Evolutionary conservation across 2,113 vertebrate species (phyloP), one percentile per base, ranked within the genome.

Genomic region (Lophius piscatorius): DNA sequence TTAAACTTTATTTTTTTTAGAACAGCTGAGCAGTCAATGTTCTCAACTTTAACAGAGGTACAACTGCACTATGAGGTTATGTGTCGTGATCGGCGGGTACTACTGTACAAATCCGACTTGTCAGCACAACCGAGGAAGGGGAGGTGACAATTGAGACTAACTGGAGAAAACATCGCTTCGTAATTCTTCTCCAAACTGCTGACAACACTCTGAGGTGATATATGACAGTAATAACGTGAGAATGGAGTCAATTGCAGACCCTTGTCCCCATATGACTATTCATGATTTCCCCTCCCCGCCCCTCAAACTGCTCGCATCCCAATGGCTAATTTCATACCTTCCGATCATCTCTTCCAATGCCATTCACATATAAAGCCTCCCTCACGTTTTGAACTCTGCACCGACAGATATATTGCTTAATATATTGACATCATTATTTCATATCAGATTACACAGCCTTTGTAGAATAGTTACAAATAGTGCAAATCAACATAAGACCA

Each of bases 21-120:
- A n/a, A n/a, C n/a, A n/a, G n/a, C n/a, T n/a, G n/a, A n/a, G n/a
- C n/a, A n/a, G n/a, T n/a, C n/a, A n/a, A n/a, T n/a, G n/a, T n/a
- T n/a, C n/a, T n/a, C n/a, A n/a, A 36, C 48, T 26, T 66, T 39
- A 41, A 54, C 60, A 34, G 26, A 35, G 5, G 44, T 42, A 17
- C 35, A 20, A 17, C 26, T n/a, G 64, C 68, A 35, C 6, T 6
- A 63, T 87, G 86, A 87, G 59, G 82, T 80, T 84, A 88, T 61
- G 59, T 87, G 88, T 82, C 84, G 77, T 14, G 77, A 84, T 56
- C 3, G 16, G 12, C 50, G 23, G 59, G 21, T 60, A 20, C 55
- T 33, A 55, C 26, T 1, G 42, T 2, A 10, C 33, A 9, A 42
- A 45, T 60, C 21, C 22, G 20, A 3, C 34, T 66, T 5, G 80